These are phyloP conservation scores for Stenolophus ochropezus DNA, from an alignment of 2,888 invertebrate species.

Conservation along the genomic window DNA sequence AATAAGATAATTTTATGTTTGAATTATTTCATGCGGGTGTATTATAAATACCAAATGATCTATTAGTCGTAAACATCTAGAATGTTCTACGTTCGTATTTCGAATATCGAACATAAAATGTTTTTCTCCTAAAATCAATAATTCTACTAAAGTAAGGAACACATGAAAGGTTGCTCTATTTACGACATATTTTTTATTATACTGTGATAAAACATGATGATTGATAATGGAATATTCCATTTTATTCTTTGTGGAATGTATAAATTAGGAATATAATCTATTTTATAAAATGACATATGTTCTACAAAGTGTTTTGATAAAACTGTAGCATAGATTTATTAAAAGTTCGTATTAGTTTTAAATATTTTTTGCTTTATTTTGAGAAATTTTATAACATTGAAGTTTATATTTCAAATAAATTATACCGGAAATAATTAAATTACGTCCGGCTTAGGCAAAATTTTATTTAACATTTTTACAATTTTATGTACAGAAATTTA, in stretches of 20 bases:
- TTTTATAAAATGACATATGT: not conserved
- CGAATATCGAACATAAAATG: not conserved
- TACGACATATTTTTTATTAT: not conserved
- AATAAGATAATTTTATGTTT: not conserved
- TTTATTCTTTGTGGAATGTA: not conserved
- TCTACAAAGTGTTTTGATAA: not conserved
- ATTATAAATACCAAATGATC: not conserved
- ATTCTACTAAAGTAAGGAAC: not conserved
- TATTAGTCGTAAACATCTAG: not conserved
- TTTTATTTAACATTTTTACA: not conserved
- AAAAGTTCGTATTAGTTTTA: not conserved
- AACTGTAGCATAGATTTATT: not conserved
- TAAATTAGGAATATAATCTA: not conserved
- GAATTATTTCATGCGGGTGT: not conserved
- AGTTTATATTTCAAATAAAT: not conserved
- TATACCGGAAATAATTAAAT: conserved; percentile 30
- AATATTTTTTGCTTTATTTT: not conserved
- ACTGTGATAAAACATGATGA: not conserved
- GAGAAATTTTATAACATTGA: not conserved
- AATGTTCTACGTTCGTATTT: not conserved
- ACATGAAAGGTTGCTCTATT: not conserved
- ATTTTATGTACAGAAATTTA: too few species aligned
- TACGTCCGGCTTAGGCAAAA: not conserved
- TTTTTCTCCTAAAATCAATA: conserved; percentile 7
- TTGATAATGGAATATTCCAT: conserved; percentile 1